Base-by-base conservation (phyloP, 2,797 vertebrate species). In the Lepus oiostolus region DNA sequence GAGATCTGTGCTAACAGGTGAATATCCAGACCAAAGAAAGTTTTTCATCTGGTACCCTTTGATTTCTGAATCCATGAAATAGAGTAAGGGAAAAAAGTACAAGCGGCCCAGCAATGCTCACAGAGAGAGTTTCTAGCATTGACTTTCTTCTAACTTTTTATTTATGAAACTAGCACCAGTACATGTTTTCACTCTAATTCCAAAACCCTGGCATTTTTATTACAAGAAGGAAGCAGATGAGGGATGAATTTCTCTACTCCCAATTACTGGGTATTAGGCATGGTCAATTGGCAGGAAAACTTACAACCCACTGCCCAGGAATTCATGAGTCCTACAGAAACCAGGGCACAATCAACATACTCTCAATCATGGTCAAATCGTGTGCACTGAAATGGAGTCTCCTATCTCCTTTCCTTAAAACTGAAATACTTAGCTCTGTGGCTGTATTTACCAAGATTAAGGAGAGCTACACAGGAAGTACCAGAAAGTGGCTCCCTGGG, bases 1-100 rank as follows among this genome's bases (percentile, higher is more conserved):
- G 70, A 72, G 47, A 65, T 90, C 88, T 94, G 88, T 90, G 84
- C 62, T 93, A 82, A 87, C 83, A 96, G 93, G 90, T 90, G 93
- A 91, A 24, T 83, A 92, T 86, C 28, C 90, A 90, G 58, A 89
- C 86, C 68, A 90, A 96, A 91, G 85, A 82, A 84, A 70, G 13
- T 21, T 94, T 76, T 71, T 87, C 60, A 90, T 71, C 77, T 85
- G 91, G n/a, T n/a, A 74, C 80, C 60, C 47, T 95, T 93, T 91
- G 76, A 70, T 88, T 94, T 95, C 35, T 4, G 42, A 94, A 87
- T 89, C 76, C 14, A 28, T 81, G 21, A 77, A 60, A 62, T 5
- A 65, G 11, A 52, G 2, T 71, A 86, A 22, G 2, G 47, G 63
- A 74, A 2, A 90, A 38, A 76, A 76, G 9, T 47, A 14, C 42